These are phyloP conservation scores for Drosophila atripex DNA, from an alignment of 2,888 invertebrate genomes.

Conservation along the genomic window DNA sequence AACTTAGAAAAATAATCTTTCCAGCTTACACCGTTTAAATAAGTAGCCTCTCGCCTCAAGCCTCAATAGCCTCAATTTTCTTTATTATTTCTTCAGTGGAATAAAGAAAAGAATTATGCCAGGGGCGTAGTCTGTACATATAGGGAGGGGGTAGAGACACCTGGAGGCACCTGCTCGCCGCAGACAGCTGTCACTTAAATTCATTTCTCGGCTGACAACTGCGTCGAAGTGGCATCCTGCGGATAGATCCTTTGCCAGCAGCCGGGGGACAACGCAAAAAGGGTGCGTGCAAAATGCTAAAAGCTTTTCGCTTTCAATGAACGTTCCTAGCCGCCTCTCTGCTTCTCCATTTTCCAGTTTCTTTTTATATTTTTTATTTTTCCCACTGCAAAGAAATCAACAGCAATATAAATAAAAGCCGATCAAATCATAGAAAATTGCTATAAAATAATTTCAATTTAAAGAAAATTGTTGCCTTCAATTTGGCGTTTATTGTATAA, in stretches of 20 bases:
- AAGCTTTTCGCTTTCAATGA: slow-evolving; percentile 49
- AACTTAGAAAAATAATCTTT: background rate
- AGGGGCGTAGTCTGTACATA: background rate
- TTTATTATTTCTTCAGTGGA: slow-evolving; percentile 4
- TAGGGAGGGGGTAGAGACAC: background rate
- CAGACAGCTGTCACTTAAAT: slow-evolving; percentile 55
- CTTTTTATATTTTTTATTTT: slow-evolving; percentile 7
- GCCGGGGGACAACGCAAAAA: background rate
- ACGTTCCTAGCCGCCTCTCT: slow-evolving; percentile 7
- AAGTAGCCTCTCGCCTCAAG: background rate
- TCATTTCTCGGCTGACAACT: slow-evolving; percentile 41
- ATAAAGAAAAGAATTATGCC: background rate
- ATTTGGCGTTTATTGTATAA: background rate
- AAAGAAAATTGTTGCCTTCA: background rate
- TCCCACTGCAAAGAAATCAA: background rate
- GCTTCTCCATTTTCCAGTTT: background rate
- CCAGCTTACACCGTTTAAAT: background rate
- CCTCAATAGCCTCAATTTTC: background rate
- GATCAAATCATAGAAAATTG: slow-evolving; percentile 1
- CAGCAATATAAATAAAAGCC: slow-evolving; percentile 1
- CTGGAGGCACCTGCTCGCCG: slow-evolving; percentile 12
- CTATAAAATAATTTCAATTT: background rate
- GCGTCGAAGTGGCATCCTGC: slow-evolving; percentile 34
- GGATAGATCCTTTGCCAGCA: slow-evolving; percentile 13
- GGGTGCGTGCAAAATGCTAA: slow-evolving; percentile 28